Percentiles rank a stretch among this genome's conserved stretches.
phyloP scores from a whole-genome alignment of 2,888 invertebrate species.

The Archips crataeganus region DNA sequence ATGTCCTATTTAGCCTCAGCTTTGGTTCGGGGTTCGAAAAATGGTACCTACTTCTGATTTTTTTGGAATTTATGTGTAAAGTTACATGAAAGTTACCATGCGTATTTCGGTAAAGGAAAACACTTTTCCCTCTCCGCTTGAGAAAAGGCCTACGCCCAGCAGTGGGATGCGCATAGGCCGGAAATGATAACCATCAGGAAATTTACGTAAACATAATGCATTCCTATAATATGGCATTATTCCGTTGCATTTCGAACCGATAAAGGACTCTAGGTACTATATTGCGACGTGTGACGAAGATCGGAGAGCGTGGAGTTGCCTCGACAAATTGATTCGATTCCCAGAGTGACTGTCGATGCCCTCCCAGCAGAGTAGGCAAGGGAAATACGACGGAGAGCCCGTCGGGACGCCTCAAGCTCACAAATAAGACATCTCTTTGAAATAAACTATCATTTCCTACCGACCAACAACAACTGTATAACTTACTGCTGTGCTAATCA shows the following conservation, averaged over 20 bases:
- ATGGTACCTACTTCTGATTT: no score
- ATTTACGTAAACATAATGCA: neutral
- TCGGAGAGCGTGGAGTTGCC: constrained; percentile 66
- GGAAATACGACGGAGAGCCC: constrained; percentile 29
- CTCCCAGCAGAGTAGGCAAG: constrained; percentile 52
- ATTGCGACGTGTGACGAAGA: constrained; percentile 62
- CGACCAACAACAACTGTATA: constrained; percentile 13
- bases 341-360: constrained; percentile 63
- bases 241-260: constrained; percentile 1
- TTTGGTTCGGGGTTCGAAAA: no score
- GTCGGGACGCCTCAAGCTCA: constrained; percentile 25
- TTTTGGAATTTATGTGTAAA: no score
- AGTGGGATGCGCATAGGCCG: no score
- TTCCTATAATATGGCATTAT: neutral
- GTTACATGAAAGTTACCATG: no score
- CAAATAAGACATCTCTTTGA: constrained; percentile 23
- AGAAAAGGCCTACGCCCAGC: no score
- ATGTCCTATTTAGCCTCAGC: no score
- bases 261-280: constrained; percentile 47
- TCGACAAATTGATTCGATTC: constrained; percentile 79
- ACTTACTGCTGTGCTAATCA: neutral
- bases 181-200: no score
- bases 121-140: no score
- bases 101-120: no score
- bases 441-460: constrained; percentile 11